Evolutionary conservation across 2,113 vertebrate genomes (phyloP), one percentile per base, ranked within the genome.

Genomic region (Heterotis niloticus): DNA sequence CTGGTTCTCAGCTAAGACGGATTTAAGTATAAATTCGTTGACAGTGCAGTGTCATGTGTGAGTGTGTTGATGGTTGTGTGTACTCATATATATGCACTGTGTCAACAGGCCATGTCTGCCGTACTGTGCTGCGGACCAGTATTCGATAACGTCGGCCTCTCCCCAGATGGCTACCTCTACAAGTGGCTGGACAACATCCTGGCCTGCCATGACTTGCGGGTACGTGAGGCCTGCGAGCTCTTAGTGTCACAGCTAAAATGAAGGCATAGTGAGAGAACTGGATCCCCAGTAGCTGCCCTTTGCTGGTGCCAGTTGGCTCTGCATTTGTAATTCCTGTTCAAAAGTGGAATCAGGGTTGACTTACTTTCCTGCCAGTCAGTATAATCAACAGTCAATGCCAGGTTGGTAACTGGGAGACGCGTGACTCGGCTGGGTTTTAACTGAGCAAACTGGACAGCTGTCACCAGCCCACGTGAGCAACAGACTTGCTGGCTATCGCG

Each of bases 111-210:
- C 16, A 99, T 99, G 98, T 98, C 98, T 1, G 95, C 98, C 14
- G 98, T 99, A 78, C 88, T 99, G 13, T 99, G 98, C 86, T 99
- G 98, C 20, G 98, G 98, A 20, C 96, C 97, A 0, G 96, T 99
- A 13, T 99, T 99, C 87, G 98, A 99, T 85, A 99, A 99, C 0
- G 96, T 99, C 78, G 98, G 98, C 56, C 95, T 99, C 77, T 98
- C 98, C 9, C 94, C 96, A 4, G 98, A 99, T 0, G 98, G 97
- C 0, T 99, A 99, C 90, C 95, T 99, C 4, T 99, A 99, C 87
- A 99, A 99, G 84, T 99, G 98, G 98, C 94, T 99, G 24, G 97
- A 99, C 91, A 99, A 99, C 84, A 99, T 99, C 87, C 90, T 99
- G 85, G 97, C 94, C 86, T 99, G 97, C 83, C 98, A 98, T 78